Evolutionary conservation across 2,113 vertebrate genomes (phyloP).

Genomic region (Azemiops feae): DNA sequence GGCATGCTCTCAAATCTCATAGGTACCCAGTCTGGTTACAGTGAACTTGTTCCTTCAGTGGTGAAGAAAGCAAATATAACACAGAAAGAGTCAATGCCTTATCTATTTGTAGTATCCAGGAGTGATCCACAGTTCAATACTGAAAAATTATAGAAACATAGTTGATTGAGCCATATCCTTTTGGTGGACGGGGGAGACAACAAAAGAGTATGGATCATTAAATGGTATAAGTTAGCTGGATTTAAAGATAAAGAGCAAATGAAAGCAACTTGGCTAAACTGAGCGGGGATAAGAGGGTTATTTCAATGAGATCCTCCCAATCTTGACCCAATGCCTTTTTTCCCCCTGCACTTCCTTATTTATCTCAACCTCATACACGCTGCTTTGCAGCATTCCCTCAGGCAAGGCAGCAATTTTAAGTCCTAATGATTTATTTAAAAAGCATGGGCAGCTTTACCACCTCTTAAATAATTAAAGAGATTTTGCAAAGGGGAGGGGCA

Average conservation of each 20-base stretch:
- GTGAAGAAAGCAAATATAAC: not conserved
- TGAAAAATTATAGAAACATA: too few species aligned
- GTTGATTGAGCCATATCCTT: not conserved
- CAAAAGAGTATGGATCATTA: not conserved
- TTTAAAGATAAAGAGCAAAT: not conserved
- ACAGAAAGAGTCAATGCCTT: not conserved
- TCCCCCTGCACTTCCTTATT: not conserved
- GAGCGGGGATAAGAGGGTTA: not conserved
- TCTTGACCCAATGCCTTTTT: not conserved
- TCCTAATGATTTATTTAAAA: slow-evolving; percentile 23
- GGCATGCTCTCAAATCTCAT: not conserved
- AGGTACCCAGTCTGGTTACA: not conserved
- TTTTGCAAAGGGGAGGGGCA: not conserved
- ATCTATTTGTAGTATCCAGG: not conserved
- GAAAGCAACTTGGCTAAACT: not conserved
- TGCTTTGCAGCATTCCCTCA: not conserved
- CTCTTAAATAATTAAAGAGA: slow-evolving; percentile 23
- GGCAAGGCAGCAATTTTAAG: slow-evolving; percentile 19
- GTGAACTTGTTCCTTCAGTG: not conserved
- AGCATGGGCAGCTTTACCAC: not conserved
- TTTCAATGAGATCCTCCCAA: not conserved
- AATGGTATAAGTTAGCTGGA: not conserved
- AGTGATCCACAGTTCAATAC: not conserved
- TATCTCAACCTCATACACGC: not conserved
- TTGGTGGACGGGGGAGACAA: not conserved